These are phyloP conservation scores for Teleogryllus occipitalis DNA, from an alignment of 1,140 invertebrate species.

Conservation along the genomic window DNA sequence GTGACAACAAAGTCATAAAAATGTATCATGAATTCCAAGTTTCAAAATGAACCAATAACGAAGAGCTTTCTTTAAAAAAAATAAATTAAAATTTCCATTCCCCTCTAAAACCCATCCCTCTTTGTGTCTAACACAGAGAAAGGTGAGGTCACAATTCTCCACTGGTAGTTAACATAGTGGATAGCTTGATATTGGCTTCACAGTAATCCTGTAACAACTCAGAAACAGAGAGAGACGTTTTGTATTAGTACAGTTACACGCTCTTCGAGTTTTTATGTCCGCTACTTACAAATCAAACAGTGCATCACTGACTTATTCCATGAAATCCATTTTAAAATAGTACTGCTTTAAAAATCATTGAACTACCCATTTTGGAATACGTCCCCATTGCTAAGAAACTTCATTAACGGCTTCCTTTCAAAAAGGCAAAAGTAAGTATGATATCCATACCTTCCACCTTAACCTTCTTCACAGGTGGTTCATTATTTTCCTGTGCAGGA, in stretches of 20 bases:
- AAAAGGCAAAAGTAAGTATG: not conserved
- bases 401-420: not conserved
- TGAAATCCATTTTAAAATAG: constrained; percentile 10
- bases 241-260: constrained; percentile 18
- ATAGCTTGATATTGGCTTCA: constrained; percentile 22
- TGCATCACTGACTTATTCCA: constrained; percentile 1
- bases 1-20: no score
- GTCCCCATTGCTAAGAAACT: not conserved
- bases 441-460: constrained; percentile 20
- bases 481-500: not conserved
- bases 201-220: constrained; percentile 23
- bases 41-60: no score
- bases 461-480: constrained; percentile 17
- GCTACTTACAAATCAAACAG: constrained; percentile 12
- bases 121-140: constrained; percentile 8
- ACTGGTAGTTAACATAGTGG: constrained; percentile 21
- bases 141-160: constrained; percentile 19
- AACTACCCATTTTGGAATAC: constrained; percentile 2
- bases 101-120: not conserved
- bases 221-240: constrained; percentile 22
- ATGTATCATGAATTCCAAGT: no score
- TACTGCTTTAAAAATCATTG: not conserved
- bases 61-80: no score
- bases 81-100: not conserved
- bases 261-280: constrained; percentile 8